phyloP scores from a whole-genome alignment of 2,888 invertebrate species.

The Tholera decimalis region DNA sequence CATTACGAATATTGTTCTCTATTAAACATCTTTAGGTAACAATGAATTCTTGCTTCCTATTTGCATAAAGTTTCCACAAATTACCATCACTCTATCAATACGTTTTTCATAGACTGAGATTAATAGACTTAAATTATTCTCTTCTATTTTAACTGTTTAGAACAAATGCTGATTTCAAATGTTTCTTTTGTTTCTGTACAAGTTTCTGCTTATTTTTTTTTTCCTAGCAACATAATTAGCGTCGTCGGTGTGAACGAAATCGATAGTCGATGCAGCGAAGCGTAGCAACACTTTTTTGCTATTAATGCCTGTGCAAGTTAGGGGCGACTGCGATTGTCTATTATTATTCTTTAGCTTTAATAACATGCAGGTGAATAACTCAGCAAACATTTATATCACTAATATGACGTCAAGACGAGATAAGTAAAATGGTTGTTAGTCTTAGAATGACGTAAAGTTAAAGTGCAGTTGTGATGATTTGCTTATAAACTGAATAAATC shows the following conservation, averaged over 20 bases:
- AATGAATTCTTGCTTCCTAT: conserved; percentile 5
- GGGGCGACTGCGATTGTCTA: conserved; percentile 35
- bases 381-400: conserved; percentile 6
- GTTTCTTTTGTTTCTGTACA: conserved; percentile 44
- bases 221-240: conserved; percentile 56
- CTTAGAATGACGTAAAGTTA: neutral
- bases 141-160: conserved; percentile 26
- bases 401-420: neutral
- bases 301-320: conserved; percentile 49
- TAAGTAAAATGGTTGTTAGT: neutral
- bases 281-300: conserved; percentile 79
- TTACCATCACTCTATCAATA: conserved; percentile 12
- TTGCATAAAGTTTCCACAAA: conserved; percentile 8
- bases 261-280: conserved; percentile 81
- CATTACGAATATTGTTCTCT: neutral
- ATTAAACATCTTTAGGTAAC: conserved; percentile 7
- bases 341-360: conserved; percentile 12
- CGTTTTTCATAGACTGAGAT: conserved; percentile 24
- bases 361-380: neutral
- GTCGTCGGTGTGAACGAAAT: conserved; percentile 76
- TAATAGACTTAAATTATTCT: conserved; percentile 19
- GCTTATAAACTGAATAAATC: neutral
- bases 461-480: neutral
- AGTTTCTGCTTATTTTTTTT: conserved; percentile 40
- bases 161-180: conserved; percentile 30